These are phyloP conservation scores for Centropus bengalensis DNA, from an alignment of 2,113 vertebrate species.

Conservation along the genomic window DNA sequence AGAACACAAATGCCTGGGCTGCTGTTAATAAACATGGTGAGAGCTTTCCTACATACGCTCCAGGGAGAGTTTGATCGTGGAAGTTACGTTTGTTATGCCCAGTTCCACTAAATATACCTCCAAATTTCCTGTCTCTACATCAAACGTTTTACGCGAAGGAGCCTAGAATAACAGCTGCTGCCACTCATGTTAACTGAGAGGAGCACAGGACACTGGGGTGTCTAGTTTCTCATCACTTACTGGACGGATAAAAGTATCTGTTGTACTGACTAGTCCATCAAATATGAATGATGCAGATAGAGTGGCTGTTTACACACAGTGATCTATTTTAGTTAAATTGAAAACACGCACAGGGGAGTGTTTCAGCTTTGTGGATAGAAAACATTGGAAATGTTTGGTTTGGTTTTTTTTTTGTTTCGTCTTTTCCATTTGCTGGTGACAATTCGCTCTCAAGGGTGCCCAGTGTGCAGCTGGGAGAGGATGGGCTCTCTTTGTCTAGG, in stretches of 20 bases:
- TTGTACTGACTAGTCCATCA: slow-evolving; percentile 83
- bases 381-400: not conserved
- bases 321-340: slow-evolving; percentile 77
- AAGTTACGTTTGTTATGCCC: not conserved
- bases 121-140: slow-evolving; percentile 44
- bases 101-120: not conserved
- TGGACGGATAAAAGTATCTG: slow-evolving; percentile 64
- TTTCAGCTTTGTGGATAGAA: slow-evolving; percentile 43
- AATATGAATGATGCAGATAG: slow-evolving; percentile 86
- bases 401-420: not conserved
- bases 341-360: slow-evolving; percentile 42
- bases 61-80: not conserved
- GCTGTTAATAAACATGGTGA: not conserved
- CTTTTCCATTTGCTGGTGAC: not conserved
- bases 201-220: slow-evolving; percentile 67
- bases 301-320: slow-evolving; percentile 74
- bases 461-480: not conserved
- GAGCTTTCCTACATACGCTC: not conserved
- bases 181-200: slow-evolving; percentile 71
- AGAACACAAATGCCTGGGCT: not conserved
- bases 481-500: not conserved
- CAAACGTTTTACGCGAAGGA: not conserved
- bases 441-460: not conserved
- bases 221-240: slow-evolving; percentile 75
- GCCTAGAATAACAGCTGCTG: slow-evolving; percentile 62